Evolutionary conservation across 64 coral and sea anemone species (phyloP).

Genomic region (Porites australiensis): DNA sequence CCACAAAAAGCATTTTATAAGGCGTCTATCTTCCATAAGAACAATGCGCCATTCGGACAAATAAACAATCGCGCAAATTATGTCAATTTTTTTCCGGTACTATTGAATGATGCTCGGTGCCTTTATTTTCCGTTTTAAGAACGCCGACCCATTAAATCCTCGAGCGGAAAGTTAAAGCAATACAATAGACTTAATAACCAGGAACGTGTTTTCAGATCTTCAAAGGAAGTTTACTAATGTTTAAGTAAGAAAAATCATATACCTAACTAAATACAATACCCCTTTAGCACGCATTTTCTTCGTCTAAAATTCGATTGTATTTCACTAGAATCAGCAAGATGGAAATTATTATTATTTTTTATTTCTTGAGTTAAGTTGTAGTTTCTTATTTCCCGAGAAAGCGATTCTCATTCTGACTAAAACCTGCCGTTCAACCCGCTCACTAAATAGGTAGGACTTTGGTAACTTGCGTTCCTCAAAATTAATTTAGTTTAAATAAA

Average conservation of each 20-base stretch:
- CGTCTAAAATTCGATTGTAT: neutral
- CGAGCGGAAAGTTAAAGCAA: slow-evolving; percentile 26
- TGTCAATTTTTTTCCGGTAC: slow-evolving; percentile 49
- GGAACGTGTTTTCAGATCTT: slow-evolving; percentile 1
- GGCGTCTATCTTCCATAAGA: neutral
- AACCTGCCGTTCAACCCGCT: neutral
- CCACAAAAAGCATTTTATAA: slow-evolving; percentile 23
- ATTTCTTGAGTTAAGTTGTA: neutral
- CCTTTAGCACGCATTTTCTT: too few relatives aligned
- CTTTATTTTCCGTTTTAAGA: slow-evolving; percentile 38
- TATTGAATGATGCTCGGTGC: slow-evolving; percentile 28
- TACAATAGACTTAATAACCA: neutral
- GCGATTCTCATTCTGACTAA: neutral
- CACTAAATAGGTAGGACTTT: neutral
- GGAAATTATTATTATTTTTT: neutral
- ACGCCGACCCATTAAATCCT: slow-evolving; percentile 48
- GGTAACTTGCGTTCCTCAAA: neutral
- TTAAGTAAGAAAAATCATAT: neutral
- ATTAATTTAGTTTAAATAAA: neutral
- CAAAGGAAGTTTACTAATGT: neutral
- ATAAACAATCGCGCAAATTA: slow-evolving; percentile 43
- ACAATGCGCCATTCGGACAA: slow-evolving; percentile 29
- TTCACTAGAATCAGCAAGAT: neutral
- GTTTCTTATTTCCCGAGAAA: neutral
- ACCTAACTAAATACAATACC: neutral